A percentile compares a stretch with the other conserved stretches of the same genome.
Conservation (phyloP, 1,140 invertebrate genomes). For the Formica exsecta region DNA sequence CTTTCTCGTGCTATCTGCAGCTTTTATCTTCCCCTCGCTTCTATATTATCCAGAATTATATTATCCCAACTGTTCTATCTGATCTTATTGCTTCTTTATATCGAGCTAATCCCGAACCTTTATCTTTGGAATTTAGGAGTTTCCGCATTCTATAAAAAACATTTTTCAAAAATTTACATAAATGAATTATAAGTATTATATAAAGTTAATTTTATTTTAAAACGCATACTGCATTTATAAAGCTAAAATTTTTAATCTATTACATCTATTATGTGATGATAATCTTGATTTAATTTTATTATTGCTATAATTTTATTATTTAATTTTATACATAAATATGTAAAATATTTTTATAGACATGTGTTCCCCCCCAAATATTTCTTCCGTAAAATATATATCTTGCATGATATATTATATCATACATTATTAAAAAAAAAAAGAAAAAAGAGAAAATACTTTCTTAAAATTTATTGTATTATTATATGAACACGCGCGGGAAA, state of each 20-base stretch:
- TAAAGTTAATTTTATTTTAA: constrained; percentile 6
- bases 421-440: no score
- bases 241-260: constrained; percentile 4
- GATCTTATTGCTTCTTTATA: constrained; percentile 12
- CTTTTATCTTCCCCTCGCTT: not conserved
- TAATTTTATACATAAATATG: no score
- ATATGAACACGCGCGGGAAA: not conserved
- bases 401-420: no score
- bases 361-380: no score
- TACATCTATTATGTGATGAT: not conserved
- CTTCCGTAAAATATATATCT: no score
- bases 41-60: not conserved
- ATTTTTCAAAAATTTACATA: not conserved
- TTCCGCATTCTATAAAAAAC: not conserved
- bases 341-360: no score
- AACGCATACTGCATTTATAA: not conserved
- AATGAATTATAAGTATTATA: not conserved
- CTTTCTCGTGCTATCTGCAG: not conserved
- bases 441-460: no score
- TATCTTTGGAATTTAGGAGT: not conserved
- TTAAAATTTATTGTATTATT: constrained; percentile 15
- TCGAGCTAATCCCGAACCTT: not conserved
- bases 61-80: not conserved
- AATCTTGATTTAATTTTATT: not conserved
- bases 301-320: no score